Evolutionary conservation across 2,797 vertebrate species (phyloP).

Genomic region (Scleropages formosus): DNA sequence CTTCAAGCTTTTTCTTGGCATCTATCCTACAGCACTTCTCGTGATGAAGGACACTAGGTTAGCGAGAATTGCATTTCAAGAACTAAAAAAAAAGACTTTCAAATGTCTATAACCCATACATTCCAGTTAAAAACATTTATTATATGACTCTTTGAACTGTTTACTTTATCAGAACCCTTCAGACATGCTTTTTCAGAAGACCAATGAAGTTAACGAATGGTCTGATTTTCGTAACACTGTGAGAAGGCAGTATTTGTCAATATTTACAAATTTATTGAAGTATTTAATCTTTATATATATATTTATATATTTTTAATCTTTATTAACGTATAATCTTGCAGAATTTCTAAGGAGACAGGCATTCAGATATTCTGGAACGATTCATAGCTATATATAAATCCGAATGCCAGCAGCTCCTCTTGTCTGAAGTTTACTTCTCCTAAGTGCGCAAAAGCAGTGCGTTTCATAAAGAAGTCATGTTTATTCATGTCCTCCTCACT

Average conservation of each 20-base stretch:
- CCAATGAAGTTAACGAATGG: not conserved
- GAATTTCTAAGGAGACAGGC: conserved; percentile 53
- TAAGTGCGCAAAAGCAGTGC: conserved; percentile 67
- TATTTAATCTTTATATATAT: conserved; percentile 54
- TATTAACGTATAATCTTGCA: conserved; percentile 67
- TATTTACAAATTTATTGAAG: conserved; percentile 30
- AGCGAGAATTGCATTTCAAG: conserved; percentile 32
- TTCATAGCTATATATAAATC: conserved; percentile 69
- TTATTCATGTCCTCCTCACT: conserved; percentile 18
- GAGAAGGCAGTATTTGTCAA: not conserved
- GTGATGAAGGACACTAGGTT: not conserved
- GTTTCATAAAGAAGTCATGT: conserved; percentile 34
- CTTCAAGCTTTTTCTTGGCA: not conserved
- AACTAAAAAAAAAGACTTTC: conserved; percentile 57
- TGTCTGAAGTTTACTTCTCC: conserved; percentile 64
- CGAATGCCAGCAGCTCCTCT: conserved; percentile 59
- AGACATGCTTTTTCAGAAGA: conserved; percentile 5
- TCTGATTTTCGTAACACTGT: not conserved
- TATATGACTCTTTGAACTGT: conserved; percentile 56
- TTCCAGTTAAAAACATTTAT: conserved; percentile 64
- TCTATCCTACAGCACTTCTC: not conserved
- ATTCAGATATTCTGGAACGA: conserved; percentile 59
- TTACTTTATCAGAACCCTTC: conserved; percentile 35
- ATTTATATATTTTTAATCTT: too few species aligned
- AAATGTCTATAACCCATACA: conserved; percentile 58